These are phyloP conservation scores for Phasianus colchicus DNA, from an alignment of 2,113 vertebrate species.

Conservation along the genomic window DNA sequence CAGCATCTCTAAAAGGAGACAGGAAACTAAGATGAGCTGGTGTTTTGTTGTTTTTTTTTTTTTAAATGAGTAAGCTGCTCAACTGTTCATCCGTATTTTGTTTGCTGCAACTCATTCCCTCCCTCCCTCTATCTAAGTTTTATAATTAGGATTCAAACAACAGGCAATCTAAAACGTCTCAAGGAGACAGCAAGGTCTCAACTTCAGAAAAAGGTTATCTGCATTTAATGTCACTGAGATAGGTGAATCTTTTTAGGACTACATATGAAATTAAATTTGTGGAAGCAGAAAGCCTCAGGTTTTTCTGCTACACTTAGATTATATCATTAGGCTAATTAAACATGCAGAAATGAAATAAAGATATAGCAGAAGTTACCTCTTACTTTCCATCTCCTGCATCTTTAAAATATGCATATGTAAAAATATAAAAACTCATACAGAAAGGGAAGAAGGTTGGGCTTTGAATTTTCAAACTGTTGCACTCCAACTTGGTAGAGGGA, in stretches of 20 bases:
- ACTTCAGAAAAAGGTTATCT: not conserved
- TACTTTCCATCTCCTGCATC: not conserved
- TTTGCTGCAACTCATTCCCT: not conserved
- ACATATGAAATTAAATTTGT: constrained; percentile 21
- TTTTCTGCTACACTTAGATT: not conserved
- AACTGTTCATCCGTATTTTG: not conserved
- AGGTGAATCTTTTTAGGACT: not conserved
- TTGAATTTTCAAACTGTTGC: not conserved
- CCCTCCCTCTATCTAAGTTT: not conserved
- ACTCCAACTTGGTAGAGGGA: too few relatives aligned
- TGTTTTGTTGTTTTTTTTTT: not conserved
- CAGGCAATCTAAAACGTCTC: not conserved
- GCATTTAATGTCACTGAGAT: constrained; percentile 1
- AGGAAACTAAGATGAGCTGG: not conserved
- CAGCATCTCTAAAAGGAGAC: not conserved
- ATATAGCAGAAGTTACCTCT: not conserved
- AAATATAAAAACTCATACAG: not conserved
- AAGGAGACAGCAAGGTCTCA: not conserved
- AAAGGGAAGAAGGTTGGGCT: not conserved
- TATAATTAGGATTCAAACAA: not conserved
- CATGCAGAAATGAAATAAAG: not conserved
- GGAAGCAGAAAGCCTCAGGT: not conserved
- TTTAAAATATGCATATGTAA: not conserved
- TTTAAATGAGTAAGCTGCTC: not conserved
- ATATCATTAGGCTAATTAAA: not conserved